These are phyloP conservation scores for Wasmannia auropunctata DNA, from an alignment of 1,140 invertebrate species.

Conservation along the genomic window DNA sequence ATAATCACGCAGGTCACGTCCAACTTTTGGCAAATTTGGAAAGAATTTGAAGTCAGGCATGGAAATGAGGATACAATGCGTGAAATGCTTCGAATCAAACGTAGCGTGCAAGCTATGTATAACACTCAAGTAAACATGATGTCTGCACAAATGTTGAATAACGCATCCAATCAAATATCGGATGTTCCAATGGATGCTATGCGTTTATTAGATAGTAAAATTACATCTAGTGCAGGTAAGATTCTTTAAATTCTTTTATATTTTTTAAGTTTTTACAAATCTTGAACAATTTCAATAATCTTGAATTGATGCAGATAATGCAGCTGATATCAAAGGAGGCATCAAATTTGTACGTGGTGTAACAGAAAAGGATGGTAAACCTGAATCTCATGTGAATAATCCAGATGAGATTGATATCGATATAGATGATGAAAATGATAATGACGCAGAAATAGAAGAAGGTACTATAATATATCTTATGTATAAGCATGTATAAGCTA, in stretches of 20 bases:
- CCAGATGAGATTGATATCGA: slow-evolving; percentile 98
- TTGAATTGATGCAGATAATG: slow-evolving; percentile 65
- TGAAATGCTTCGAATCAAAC: slow-evolving; percentile 99
- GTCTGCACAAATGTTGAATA: slow-evolving; percentile 97
- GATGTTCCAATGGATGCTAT: slow-evolving; percentile 93
- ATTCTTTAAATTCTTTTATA: no score
- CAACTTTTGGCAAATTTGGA: slow-evolving; percentile 99
- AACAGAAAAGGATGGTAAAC: slow-evolving; percentile 91
- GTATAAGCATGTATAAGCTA: background rate
- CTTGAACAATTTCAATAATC: background rate
- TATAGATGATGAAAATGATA: slow-evolving; percentile 89
- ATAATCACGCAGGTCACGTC: slow-evolving; percentile 90
- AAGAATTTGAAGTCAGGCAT: slow-evolving; percentile 99
- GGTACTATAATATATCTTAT: slow-evolving; percentile 45
- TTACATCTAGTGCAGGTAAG: slow-evolving; percentile 42
- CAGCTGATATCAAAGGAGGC: slow-evolving; percentile 86
- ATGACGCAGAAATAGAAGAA: slow-evolving; percentile 85
- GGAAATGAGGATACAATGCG: slow-evolving; percentile 99
- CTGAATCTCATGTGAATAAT: slow-evolving; percentile 91
- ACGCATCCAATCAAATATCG: slow-evolving; percentile 88
- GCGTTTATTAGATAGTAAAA: slow-evolving; percentile 94
- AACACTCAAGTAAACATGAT: slow-evolving; percentile 99
- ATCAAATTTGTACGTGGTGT: slow-evolving; percentile 95
- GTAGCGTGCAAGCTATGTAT: slow-evolving; percentile 98
- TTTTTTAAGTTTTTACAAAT: background rate